These are phyloP conservation scores for Centropus unirufus DNA, from an alignment of 2,113 vertebrate species.

Conservation along the genomic window DNA sequence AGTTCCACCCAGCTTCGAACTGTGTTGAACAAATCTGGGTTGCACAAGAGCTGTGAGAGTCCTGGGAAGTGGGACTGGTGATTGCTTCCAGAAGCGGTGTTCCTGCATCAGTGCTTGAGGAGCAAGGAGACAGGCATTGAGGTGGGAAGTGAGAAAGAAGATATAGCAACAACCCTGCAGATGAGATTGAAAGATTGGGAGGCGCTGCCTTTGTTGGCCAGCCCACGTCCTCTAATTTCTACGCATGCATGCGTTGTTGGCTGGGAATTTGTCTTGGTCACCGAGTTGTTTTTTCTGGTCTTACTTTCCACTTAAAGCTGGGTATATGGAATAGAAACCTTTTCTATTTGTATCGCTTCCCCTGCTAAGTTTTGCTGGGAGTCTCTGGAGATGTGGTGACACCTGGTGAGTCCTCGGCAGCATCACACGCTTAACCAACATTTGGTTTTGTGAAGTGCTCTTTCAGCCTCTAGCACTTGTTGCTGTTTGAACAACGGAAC, in stretches of 20 bases:
- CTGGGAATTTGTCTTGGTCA: not conserved
- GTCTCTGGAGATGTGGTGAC: not conserved
- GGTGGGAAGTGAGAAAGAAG: not conserved
- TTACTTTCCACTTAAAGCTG: not conserved
- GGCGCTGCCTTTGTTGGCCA: not conserved
- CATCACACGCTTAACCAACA: not conserved
- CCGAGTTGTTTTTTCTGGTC: not conserved
- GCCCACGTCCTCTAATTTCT: not conserved
- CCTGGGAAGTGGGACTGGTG: not conserved
- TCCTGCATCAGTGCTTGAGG: not conserved
- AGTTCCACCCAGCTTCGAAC: not conserved
- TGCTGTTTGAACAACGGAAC: not conserved
- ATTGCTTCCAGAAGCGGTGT: fast-evolving
- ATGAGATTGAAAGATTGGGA: not conserved
- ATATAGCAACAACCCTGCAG: not conserved
- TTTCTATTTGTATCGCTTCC: not conserved
- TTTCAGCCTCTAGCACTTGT: not conserved
- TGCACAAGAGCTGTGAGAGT: not conserved
- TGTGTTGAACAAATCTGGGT: not conserved
- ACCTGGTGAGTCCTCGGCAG: not conserved
- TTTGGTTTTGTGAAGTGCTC: not conserved
- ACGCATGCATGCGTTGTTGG: not conserved
- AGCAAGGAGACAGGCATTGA: not conserved
- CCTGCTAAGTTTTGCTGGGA: fast-evolving
- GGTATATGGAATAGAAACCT: not conserved